Evolutionary conservation across 2,113 vertebrate species (phyloP), one percentile per base, ranked within the genome.

Genomic region (Dryoscopus gambensis): DNA sequence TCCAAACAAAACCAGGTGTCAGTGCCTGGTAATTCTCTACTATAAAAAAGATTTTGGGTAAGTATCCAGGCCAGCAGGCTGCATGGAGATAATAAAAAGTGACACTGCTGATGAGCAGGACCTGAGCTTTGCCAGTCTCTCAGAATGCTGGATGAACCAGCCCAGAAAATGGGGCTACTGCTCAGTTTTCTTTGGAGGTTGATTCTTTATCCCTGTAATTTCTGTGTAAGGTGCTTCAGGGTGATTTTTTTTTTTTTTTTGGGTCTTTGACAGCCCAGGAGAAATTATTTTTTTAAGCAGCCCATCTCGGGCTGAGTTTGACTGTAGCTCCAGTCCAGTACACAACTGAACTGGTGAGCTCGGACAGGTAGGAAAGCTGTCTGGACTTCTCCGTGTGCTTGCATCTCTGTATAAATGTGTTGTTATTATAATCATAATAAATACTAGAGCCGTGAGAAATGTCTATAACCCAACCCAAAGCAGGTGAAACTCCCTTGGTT

Each of bases 401-500:
- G 8, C 71, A 93, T 77, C 47, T 81, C 65, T 49, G 44, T 53
- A 20, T 56, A 87, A 69, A 59, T 37, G 39, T 33, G 55, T 87
- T 79, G 44, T 71, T 95, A 47, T n/a, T 89, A 53, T 90, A 87
- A 90, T 87, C 55, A 75, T 18, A 31, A 79, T 69, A 95, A 95
- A 87, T 75, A 52, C 52, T 84, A 68, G 78, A 93, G 86, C 87
- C 0, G 0, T 92, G 88, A 96, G 96, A 96, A 94, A 92, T 52
- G 77, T 71, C 87, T 92, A 23, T 81, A 89, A 81, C 64, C 70
- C 80, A 95, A 68, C 87, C 69, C 68, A 87, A 93, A 94, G 33
- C 93, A 95, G 95, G 95, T 97, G 88, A 97, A 95, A 89, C 74
- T 92, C n/a, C 75, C 83, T 59, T 78, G 47, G 67, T 77, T 89